A percentile compares a stretch with the other conserved stretches of the same genome.
phyloP scores from a whole-genome alignment of 2,797 vertebrate species.

The Nothura maculosa region DNA sequence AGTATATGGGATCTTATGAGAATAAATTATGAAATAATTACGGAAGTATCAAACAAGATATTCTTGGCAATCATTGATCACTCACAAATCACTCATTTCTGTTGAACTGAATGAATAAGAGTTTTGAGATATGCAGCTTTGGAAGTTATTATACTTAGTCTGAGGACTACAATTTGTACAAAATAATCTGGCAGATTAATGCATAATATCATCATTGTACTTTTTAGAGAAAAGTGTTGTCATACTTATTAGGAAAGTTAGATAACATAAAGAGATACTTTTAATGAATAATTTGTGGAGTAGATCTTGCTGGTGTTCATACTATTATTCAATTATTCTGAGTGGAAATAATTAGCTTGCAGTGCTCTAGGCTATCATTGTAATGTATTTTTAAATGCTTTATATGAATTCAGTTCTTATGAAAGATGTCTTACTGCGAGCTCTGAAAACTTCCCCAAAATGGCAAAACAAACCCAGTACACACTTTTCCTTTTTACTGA shows the following conservation, averaged over 20 bases:
- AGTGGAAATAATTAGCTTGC: constrained; percentile 54
- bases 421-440: not conserved
- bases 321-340: constrained; percentile 12
- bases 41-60: not conserved
- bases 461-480: not conserved
- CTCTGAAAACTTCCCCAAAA: not conserved
- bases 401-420: not conserved
- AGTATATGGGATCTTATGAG: not conserved
- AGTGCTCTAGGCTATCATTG: constrained; percentile 4
- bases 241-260: not conserved
- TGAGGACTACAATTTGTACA: not conserved
- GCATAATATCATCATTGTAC: not conserved
- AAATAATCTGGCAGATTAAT: not conserved
- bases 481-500: not conserved
- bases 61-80: not conserved
- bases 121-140: not conserved
- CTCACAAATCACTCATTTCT: not conserved
- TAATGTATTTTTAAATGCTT: constrained; percentile 1
- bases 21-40: not conserved
- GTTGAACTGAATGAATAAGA: not conserved
- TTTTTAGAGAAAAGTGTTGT: not conserved
- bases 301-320: not conserved
- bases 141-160: not conserved
- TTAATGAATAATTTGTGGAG: not conserved
- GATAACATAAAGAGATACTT: constrained; percentile 5